These are phyloP conservation scores for Drosophila gunungcola DNA, from an alignment of 1,140 invertebrate genomes.

Conservation along the genomic window DNA sequence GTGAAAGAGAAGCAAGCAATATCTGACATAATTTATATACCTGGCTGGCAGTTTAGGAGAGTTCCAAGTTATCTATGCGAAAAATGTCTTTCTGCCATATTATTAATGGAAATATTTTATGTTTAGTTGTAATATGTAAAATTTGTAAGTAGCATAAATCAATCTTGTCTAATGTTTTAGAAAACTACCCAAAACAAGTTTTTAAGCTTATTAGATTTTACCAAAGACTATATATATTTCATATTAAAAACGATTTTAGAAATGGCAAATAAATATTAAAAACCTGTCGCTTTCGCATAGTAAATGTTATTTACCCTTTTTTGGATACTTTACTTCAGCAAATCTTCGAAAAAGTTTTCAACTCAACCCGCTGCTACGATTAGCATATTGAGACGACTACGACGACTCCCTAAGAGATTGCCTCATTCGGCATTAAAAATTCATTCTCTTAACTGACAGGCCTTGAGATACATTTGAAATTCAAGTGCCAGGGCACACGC, in stretches of 20 bases:
- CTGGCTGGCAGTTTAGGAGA: background rate
- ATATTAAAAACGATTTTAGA: background rate
- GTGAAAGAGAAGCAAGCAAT: background rate
- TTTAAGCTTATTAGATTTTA: too few species aligned
- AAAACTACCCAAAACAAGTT: too few species aligned
- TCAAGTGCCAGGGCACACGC: constrained; percentile 68
- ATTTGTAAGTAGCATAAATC: too few species aligned
- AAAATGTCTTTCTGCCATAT: constrained; percentile 3
- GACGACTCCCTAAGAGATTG: constrained; percentile 50
- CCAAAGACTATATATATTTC: background rate
- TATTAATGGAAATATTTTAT: too few species aligned
- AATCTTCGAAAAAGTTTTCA: constrained; percentile 31
- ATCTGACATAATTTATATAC: constrained; percentile 23
- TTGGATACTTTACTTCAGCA: constrained; percentile 30
- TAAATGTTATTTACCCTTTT: background rate
- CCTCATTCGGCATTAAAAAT: constrained; percentile 73
- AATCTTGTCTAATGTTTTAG: too few species aligned
- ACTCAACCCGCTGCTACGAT: constrained; percentile 28
- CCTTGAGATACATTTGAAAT: constrained; percentile 72
- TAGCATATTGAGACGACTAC: constrained; percentile 30
- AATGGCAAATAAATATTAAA: background rate
- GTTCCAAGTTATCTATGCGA: background rate
- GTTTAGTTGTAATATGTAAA: too few species aligned
- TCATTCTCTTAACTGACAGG: constrained; percentile 74
- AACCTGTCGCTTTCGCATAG: constrained; percentile 11